These are phyloP conservation scores for Glyptemys insculpta DNA, from an alignment of 2,797 vertebrate species.

Conservation along the genomic window DNA sequence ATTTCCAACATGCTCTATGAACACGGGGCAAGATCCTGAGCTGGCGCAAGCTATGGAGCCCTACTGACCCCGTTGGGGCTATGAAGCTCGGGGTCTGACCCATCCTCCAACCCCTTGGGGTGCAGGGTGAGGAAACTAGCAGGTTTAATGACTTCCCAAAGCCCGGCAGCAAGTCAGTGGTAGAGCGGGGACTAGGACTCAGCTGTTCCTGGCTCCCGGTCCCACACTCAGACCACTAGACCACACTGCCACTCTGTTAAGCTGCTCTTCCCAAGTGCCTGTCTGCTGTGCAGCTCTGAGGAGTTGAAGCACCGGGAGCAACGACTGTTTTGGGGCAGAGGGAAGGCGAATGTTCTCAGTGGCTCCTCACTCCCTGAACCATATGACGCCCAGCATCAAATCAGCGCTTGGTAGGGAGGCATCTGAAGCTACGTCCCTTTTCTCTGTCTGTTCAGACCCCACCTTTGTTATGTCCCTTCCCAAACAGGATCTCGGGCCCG, in stretches of 20 bases:
- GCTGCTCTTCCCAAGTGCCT: not conserved
- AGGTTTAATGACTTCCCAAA: not conserved
- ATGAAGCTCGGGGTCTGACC: not conserved
- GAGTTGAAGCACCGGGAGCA: not conserved
- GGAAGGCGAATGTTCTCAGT: not conserved
- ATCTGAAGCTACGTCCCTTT: not conserved
- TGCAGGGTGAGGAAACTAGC: not conserved
- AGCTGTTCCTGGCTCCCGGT: not conserved
- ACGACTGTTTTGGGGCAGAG: rapidly evolving
- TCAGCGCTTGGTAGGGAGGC: not conserved
- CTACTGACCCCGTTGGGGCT: not conserved
- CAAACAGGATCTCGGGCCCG: rapidly evolving
- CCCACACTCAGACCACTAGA: not conserved
- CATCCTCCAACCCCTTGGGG: not conserved
- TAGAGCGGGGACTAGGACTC: not conserved
- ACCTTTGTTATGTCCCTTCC: not conserved
- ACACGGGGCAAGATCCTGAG: not conserved
- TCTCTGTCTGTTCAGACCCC: not conserved
- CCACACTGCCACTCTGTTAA: not conserved
- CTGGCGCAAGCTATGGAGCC: not conserved
- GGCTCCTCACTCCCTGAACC: not conserved
- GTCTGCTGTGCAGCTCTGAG: not conserved
- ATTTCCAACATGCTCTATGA: not conserved
- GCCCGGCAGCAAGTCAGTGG: not conserved
- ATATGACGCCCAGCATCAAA: not conserved